These are phyloP conservation scores for Micropterix aruncella DNA, from an alignment of 2,888 invertebrate species.

Conservation along the genomic window DNA sequence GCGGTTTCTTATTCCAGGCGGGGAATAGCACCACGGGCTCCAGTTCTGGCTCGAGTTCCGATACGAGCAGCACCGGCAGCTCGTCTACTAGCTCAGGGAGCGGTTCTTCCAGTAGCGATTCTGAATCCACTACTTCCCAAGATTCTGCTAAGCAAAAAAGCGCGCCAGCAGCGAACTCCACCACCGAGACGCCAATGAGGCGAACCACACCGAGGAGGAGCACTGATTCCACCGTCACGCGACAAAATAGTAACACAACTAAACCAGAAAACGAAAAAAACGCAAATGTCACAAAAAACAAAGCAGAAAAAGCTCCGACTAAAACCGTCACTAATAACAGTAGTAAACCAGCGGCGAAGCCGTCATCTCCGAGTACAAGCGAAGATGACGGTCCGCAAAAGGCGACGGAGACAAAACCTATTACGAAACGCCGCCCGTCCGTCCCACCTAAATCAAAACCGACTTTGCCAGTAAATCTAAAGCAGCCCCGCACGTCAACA, in stretches of 20 bases:
- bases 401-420: conserved; percentile 14
- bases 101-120: conserved; percentile 54
- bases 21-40: conserved; percentile 44
- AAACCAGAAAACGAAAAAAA: neutral
- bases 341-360: conserved; percentile 36
- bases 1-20: conserved; percentile 27
- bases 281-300: neutral
- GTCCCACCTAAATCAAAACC: conserved; percentile 44
- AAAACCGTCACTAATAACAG: conserved; percentile 44
- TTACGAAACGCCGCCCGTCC: conserved; percentile 33
- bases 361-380: conserved; percentile 21
- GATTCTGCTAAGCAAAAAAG: conserved; percentile 20
- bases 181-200: conserved; percentile 11
- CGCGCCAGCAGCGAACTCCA: conserved; percentile 13
- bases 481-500: conserved; percentile 25
- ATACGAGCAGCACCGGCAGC: conserved; percentile 53
- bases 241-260: conserved; percentile 19
- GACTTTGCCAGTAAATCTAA: conserved; percentile 45
- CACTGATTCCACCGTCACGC: conserved; percentile 9
- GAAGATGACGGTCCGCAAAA: conserved; percentile 9
- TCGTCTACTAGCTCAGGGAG: conserved; percentile 57
- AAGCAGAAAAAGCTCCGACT: conserved; percentile 13
- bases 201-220: neutral
- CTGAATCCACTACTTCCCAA: conserved; percentile 48
- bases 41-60: conserved; percentile 51